Evolutionary conservation across 2,888 invertebrate genomes (phyloP), one percentile per base, ranked within the genome.

Genomic region (Chaetoderma sp.): DNA sequence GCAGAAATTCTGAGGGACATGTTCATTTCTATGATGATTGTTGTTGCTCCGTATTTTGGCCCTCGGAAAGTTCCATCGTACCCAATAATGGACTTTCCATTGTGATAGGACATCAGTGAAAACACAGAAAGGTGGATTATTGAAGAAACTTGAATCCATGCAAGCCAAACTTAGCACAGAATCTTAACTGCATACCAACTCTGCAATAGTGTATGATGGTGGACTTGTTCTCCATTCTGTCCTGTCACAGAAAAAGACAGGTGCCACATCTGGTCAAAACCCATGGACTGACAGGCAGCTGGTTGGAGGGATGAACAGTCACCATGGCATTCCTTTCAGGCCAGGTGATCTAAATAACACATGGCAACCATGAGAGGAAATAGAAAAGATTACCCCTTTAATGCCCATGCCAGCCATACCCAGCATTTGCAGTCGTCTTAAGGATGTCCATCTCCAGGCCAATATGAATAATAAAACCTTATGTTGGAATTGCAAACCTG

Each of bases 1-100:
- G 65, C 62, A 13, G 55, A 62, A 55, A 56, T 54, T 18, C 16
- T 62, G 28, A 23, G 62, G 27, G 62, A 62, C 45, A 30, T 56
- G 10, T n/a, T n/a, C n/a, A n/a, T n/a, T n/a, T n/a, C n/a, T n/a
- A n/a, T n/a, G n/a, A 10, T 62, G 8, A 27, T 44, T 16, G 45
- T 62, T 6, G 36, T 60, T 21, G 16, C 60, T 4, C 55, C 54
- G 3, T n/a, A 6, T 6, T 55, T 62, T 44, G 55, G 56, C 25
- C 30, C 56, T 5, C 18, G 30, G 13, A 16, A 56, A 28, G 27
- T 56, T 23, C 28, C 56, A 8, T n/a, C 25, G 6, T 54, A 27
- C 21, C 62, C 62, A 56, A 55, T 62, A 18, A 62, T 45, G 8
- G 10, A n/a, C 5, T 54, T 30, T 25, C 62, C 62, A 18, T 25